A percentile compares a stretch with the other conserved stretches of the same genome.
phyloP scores from a whole-genome alignment of 2,888 invertebrate genomes.

The Sialis fuliginosa region DNA sequence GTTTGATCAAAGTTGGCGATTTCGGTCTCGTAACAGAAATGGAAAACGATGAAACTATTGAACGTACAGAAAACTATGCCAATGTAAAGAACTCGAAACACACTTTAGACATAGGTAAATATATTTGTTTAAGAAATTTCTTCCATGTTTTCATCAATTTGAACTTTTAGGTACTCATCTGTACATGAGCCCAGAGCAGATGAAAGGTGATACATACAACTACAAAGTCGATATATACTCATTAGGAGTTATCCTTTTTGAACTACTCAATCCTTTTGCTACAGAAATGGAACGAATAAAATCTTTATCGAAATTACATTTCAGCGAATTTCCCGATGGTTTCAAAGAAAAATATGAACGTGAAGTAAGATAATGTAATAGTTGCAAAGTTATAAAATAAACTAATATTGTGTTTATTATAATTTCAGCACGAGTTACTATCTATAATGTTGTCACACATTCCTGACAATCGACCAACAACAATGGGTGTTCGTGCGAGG shows the following conservation, averaged over 20 bases:
- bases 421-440: slow-evolving; percentile 47
- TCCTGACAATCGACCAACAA: slow-evolving; percentile 58
- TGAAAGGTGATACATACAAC: slow-evolving; percentile 53
- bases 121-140: too few species aligned
- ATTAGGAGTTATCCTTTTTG: slow-evolving; percentile 83
- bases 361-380: slow-evolving; percentile 36
- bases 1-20: slow-evolving; percentile 88
- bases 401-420: slow-evolving; percentile 9
- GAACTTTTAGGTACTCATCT: slow-evolving; percentile 61
- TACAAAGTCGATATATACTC: slow-evolving; percentile 94
- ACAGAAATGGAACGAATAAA: slow-evolving; percentile 81
- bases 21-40: slow-evolving; percentile 93
- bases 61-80: slow-evolving; percentile 20
- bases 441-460: slow-evolving; percentile 58
- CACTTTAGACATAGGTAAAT: slow-evolving; percentile 44
- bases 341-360: slow-evolving; percentile 45
- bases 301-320: slow-evolving; percentile 44
- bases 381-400: background rate
- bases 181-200: slow-evolving; percentile 97
- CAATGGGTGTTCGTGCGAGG: slow-evolving; percentile 40
- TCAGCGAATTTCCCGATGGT: slow-evolving; percentile 45
- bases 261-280: slow-evolving; percentile 72
- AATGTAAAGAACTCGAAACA: slow-evolving; percentile 22
- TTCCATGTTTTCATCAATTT: background rate
- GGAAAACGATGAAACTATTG: slow-evolving; percentile 29